Percentiles rank a stretch among this genome's conserved stretches.
Conservation (phyloP, 2,888 invertebrate genomes). For the Cinara cedri region DNA sequence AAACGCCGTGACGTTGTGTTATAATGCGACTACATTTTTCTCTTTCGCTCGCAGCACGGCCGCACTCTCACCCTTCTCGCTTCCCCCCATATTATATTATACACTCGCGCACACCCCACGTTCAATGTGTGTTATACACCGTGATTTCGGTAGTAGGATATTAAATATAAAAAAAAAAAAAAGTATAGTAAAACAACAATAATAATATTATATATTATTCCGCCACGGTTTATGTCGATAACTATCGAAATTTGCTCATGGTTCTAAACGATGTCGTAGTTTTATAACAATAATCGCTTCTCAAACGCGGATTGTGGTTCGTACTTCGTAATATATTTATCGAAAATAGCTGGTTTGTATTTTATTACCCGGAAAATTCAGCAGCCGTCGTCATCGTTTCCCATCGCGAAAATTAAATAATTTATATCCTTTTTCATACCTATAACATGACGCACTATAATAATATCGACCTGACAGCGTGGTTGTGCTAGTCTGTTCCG, state of each 20-base stretch:
- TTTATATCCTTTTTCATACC: not conserved
- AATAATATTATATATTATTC: too few species aligned
- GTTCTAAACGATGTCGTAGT: too few species aligned
- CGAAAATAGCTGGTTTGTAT: not conserved
- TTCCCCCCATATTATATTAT: too few species aligned
- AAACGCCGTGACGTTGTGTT: conserved; percentile 32
- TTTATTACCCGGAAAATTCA: not conserved
- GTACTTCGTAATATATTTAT: not conserved
- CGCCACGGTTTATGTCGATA: too few species aligned
- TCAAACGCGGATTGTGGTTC: too few species aligned
- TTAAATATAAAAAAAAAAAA: too few species aligned
- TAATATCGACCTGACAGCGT: not conserved
- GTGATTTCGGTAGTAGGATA: not conserved
- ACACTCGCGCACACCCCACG: not conserved
- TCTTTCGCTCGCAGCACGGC: not conserved
- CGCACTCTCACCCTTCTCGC: not conserved
- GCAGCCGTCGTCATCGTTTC: too few species aligned
- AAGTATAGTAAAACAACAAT: too few species aligned
- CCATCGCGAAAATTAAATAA: not conserved
- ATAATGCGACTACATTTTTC: conserved; percentile 18
- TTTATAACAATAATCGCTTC: too few species aligned
- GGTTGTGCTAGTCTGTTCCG: not conserved
- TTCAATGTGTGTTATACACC: not conserved
- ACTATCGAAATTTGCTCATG: too few species aligned
- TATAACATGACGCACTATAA: not conserved